phyloP scores from a whole-genome alignment of 2,888 invertebrate species.

The Tortrix viridana region DNA sequence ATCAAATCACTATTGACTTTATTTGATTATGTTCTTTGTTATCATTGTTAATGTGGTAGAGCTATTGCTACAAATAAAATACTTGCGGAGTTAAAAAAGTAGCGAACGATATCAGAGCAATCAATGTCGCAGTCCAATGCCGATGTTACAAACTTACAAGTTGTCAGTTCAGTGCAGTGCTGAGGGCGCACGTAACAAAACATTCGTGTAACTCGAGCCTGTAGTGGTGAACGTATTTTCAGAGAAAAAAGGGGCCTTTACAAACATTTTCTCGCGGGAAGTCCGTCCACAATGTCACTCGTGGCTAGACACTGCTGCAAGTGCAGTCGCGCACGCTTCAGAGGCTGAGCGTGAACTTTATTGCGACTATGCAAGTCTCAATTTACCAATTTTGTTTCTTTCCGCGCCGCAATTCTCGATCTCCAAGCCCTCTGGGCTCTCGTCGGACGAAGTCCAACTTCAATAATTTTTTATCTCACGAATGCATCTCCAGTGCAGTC shows the following conservation, averaged over 20 bases:
- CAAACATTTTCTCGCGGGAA: slow-evolving; percentile 33
- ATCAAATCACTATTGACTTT: neutral
- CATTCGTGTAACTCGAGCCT: slow-evolving; percentile 3
- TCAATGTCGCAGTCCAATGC: too few relatives aligned
- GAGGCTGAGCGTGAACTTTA: neutral
- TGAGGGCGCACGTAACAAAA: neutral
- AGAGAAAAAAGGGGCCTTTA: slow-evolving; percentile 21
- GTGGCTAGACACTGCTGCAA: neutral
- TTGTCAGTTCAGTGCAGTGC: neutral
- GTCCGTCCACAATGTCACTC: slow-evolving; percentile 31
- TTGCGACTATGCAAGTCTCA: slow-evolving; percentile 4
- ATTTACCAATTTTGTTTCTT: neutral
- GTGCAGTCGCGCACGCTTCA: neutral
- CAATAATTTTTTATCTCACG: slow-evolving; percentile 71
- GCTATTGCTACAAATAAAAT: too few relatives aligned
- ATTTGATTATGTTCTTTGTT: too few relatives aligned
- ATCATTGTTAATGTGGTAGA: too few relatives aligned
- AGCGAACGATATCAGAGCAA: too few relatives aligned
- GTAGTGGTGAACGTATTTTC: slow-evolving; percentile 20
- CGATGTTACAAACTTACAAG: too few relatives aligned
- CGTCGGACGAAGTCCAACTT: slow-evolving; percentile 62
- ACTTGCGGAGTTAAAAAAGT: too few relatives aligned
- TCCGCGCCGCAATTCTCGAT: slow-evolving; percentile 5
- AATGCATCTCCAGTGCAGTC: slow-evolving; percentile 61
- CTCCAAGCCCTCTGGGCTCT: slow-evolving; percentile 26